Conservation (phyloP, 2,888 invertebrate genomes). For the Coenonympha arcania region DNA sequence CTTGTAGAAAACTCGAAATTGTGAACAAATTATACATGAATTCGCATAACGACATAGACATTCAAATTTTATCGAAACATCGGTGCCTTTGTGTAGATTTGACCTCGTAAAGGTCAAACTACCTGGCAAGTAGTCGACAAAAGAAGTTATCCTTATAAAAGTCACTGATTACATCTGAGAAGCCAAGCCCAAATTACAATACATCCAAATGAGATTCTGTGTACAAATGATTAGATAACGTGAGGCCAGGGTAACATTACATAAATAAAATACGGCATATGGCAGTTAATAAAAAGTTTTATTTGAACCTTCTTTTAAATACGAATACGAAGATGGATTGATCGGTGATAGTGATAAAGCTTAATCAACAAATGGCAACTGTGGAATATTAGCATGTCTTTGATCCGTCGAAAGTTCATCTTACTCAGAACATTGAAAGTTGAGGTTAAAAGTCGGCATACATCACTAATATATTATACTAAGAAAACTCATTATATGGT, state of each 20-base stretch:
- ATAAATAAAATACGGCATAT: background rate
- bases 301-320: background rate
- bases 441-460: too few species aligned
- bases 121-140: conserved; percentile 23
- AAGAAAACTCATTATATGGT: too few species aligned
- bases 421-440: too few species aligned
- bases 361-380: background rate
- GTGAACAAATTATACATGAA: too few species aligned
- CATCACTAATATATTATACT: too few species aligned
- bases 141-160: conserved; percentile 41
- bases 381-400: background rate
- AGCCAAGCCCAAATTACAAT: conserved; percentile 14
- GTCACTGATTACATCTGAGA: conserved; percentile 36
- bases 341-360: background rate
- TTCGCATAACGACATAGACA: background rate
- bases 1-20: too few species aligned
- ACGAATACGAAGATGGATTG: background rate
- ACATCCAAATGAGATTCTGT: conserved; percentile 16
- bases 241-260: conserved; percentile 32
- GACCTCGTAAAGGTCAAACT: conserved; percentile 18
- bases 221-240: conserved; percentile 56
- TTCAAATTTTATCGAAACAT: background rate
- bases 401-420: conserved; percentile 10
- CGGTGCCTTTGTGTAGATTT: conserved; percentile 2
- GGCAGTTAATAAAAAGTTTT: background rate